Evolutionary conservation across 1,140 invertebrate genomes (phyloP), one percentile per base, ranked within the genome.

Genomic region (Lerema accius): DNA sequence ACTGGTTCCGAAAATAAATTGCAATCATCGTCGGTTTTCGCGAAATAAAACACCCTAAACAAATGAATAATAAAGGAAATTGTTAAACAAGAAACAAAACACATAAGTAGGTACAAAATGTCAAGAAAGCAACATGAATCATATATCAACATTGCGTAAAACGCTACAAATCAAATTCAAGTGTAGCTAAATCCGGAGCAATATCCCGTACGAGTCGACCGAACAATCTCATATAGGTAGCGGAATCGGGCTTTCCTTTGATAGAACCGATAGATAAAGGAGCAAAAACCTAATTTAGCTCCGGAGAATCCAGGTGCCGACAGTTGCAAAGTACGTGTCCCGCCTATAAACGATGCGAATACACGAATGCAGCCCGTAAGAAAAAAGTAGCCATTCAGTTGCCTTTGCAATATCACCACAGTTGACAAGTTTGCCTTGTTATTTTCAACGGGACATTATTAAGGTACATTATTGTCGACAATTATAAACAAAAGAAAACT

Each of bases 261-360:
- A 60, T 60, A 43, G 48, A 48, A 40, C 19, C 43, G 28, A 60
- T 26, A 19, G 56, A 60, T 60, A 60, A 60, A 49, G 55, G 42
- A 60, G 40, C 43, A 60, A 60, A 60, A 60, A 60, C 28, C 56
- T 60, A 60, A 60, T 60, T 60, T 60, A 14, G 35, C 56, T 60
- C 28, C 56, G 37, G 43, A 49, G 45, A 49, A 48, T 48, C 56
- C 56, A 60, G 56, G 56, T 46, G 56, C 37, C 56, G 56, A 49
- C 56, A 49, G 45, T 62, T 62, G 59, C 48, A 62, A 50, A 62
- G 59, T 49, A 62, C 59, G 56, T 59, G 56, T 4, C 32, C 11
- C n/a, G 56, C 28, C 19, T 59, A 16, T 37, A 59, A 59, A 59
- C 17, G 56, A 59, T 45, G 35, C 19, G 35, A 66, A 46, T 40